Conservation (phyloP, 2,888 invertebrate genomes). For the Neria commutata region DNA sequence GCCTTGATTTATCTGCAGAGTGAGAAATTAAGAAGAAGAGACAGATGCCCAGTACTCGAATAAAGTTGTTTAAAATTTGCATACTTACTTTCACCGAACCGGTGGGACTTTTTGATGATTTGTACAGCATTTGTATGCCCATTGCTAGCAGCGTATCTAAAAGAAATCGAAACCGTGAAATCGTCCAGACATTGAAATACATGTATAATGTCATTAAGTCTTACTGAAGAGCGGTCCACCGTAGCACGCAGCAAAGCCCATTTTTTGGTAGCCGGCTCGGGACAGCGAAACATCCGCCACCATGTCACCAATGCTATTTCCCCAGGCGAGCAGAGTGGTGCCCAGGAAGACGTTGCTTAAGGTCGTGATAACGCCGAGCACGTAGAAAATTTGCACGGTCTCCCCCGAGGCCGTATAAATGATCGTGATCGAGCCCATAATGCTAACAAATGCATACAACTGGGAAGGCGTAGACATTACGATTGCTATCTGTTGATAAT, state of each 20-base stretch:
- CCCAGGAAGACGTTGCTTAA: conserved; percentile 69
- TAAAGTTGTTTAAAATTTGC: background rate
- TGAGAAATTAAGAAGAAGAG: too few species aligned
- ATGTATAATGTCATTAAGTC: background rate
- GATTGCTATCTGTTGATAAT: background rate
- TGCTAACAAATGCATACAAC: conserved; percentile 37
- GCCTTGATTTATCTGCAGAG: conserved; percentile 33
- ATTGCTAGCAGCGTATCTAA: background rate
- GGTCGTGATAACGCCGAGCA: conserved; percentile 67
- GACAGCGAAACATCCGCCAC: conserved; percentile 69
- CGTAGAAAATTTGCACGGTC: conserved; percentile 65
- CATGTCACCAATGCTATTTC: conserved; percentile 65
- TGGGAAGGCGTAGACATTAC: conserved; percentile 18
- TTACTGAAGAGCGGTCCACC: conserved; percentile 73
- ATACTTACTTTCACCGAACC: too few species aligned
- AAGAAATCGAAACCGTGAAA: background rate
- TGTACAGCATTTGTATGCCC: too few species aligned
- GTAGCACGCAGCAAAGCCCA: conserved; percentile 72
- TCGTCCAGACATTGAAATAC: background rate
- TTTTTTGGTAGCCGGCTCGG: conserved; percentile 68
- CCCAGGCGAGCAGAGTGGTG: conserved; percentile 71
- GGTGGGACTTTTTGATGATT: too few species aligned
- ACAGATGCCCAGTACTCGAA: background rate
- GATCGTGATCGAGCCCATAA: conserved; percentile 62
- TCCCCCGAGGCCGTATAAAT: conserved; percentile 70